Evolutionary conservation across 2,113 vertebrate species (phyloP).

Genomic region (Corythornis madagascariensis): DNA sequence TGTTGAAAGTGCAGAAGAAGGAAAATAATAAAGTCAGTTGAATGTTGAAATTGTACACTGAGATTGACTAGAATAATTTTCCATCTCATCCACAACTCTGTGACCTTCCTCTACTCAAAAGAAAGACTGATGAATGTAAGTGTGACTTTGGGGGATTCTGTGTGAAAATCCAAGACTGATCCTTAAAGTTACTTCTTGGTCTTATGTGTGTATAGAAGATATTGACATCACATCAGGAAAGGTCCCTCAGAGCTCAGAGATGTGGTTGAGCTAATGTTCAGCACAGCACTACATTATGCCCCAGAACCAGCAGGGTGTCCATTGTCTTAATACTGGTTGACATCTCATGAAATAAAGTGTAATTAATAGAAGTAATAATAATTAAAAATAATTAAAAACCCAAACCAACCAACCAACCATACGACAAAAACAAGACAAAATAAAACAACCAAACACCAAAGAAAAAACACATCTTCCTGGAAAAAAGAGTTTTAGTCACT

Average conservation of each 20-base stretch:
- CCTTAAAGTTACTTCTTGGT: not conserved
- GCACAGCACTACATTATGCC: accelerated
- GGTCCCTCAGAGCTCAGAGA: not conserved
- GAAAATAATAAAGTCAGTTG: not conserved
- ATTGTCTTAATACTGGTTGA: not conserved
- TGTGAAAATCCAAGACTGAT: not conserved
- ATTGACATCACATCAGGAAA: not conserved
- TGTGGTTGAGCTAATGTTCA: not conserved
- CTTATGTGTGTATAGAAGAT: not conserved
- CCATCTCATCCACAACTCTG: not conserved
- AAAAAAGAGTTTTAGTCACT: not conserved
- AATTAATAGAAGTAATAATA: not conserved
- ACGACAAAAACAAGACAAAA: no score
- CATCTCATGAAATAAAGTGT: not conserved
- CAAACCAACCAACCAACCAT: no score
- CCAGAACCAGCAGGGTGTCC: accelerated
- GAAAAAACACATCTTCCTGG: not conserved
- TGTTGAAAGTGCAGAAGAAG: not conserved
- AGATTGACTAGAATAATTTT: not conserved
- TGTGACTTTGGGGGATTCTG: not conserved
- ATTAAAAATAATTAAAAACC: no score
- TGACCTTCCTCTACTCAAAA: accelerated
- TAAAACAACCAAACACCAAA: not conserved
- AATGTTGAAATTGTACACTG: not conserved
- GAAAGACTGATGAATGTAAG: not conserved